Conservation (phyloP, 2,797 vertebrate genomes). For the Botia almorhae region DNA sequence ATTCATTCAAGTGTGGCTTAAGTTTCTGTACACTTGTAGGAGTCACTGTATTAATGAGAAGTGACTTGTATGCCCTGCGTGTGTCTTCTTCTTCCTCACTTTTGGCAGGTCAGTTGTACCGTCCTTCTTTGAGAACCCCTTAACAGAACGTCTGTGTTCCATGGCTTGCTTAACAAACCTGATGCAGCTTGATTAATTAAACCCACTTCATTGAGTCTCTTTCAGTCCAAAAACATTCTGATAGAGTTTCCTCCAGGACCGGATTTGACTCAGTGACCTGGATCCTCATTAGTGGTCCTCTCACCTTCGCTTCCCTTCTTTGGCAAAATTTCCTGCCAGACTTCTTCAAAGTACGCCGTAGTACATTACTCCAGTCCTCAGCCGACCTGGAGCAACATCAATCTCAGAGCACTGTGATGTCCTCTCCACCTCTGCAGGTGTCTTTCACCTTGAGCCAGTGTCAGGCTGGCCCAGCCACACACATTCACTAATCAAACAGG, state of each 20-base stretch:
- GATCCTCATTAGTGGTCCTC: constrained; percentile 28
- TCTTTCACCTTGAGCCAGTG: constrained; percentile 37
- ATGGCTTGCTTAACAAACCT: not conserved
- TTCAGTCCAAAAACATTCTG: not conserved
- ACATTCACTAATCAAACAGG: constrained; percentile 45
- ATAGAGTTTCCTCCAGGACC: constrained; percentile 16
- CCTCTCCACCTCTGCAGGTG: constrained; percentile 24
- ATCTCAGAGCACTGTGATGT: constrained; percentile 16
- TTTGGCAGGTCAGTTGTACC: not conserved
- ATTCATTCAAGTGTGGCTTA: not conserved
- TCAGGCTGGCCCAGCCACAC: constrained; percentile 22
- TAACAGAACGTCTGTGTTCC: constrained; percentile 2
- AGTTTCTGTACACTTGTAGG: not conserved
- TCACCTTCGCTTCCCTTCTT: constrained; percentile 29
- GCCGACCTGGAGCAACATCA: constrained; percentile 43
- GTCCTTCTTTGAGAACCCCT: not conserved
- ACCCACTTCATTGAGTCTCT: constrained; percentile 25
- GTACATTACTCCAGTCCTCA: constrained; percentile 11
- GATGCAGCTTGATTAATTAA: constrained; percentile 23
- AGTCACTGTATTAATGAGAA: too few species aligned
- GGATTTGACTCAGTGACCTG: constrained; percentile 19
- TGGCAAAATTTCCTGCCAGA: constrained; percentile 14
- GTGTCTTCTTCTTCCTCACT: not conserved
- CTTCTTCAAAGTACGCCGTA: constrained; percentile 40
- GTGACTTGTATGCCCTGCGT: too few species aligned